Conservation (phyloP, 37 sponge, comb jelly and placozoan genomes). For the Theonella swinhoei region DNA sequence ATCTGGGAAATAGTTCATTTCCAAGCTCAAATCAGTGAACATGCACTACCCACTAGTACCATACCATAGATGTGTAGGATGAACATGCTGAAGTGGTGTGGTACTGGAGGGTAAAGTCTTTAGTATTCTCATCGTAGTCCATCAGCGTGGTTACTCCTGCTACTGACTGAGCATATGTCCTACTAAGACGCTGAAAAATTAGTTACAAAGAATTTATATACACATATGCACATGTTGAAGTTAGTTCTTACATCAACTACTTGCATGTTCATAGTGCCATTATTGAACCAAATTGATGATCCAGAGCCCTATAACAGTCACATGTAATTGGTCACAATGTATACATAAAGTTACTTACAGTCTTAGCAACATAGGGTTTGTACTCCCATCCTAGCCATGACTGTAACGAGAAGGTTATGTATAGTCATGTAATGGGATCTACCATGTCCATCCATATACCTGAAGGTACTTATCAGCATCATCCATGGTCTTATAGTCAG, state of each 20-base stretch:
- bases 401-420: too few relatives aligned
- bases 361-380: constrained; percentile 75
- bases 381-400: constrained; percentile 93
- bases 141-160: constrained; percentile 66
- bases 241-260: constrained; percentile 50
- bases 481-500: constrained; percentile 39
- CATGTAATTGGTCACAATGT: background rate
- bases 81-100: constrained; percentile 6
- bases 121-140: constrained; percentile 48
- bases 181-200: constrained; percentile 45
- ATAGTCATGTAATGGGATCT: too few relatives aligned
- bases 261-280: constrained; percentile 57
- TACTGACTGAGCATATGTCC: constrained; percentile 84
- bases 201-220: background rate
- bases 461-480: constrained; percentile 59
- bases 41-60: background rate
- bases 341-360: constrained; percentile 50
- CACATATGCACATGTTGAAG: too few relatives aligned
- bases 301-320: constrained; percentile 31
- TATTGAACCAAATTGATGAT: constrained; percentile 53
- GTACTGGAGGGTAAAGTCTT: constrained; percentile 66
- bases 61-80: constrained; percentile 60
- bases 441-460: too few relatives aligned
- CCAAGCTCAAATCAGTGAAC: background rate
- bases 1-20: constrained; percentile 46